These are phyloP conservation scores for Drosophila infuscata DNA, from an alignment of 2,888 invertebrate genomes.

Conservation along the genomic window DNA sequence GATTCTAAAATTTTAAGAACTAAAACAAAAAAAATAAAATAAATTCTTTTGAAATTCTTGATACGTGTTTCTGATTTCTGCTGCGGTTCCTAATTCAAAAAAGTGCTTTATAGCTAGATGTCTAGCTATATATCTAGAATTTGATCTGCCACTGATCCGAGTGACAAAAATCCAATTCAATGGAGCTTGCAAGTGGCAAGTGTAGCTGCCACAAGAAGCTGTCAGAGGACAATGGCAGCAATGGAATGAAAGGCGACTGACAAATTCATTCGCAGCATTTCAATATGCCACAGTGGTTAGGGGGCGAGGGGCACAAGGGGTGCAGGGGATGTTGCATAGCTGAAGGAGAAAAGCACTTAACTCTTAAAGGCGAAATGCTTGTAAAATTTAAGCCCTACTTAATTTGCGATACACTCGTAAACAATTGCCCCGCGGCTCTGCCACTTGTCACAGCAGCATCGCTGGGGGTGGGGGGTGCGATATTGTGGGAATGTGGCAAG, in stretches of 20 bases:
- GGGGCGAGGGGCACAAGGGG: background rate
- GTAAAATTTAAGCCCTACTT: slow-evolving; percentile 80
- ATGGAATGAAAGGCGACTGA: slow-evolving; percentile 40
- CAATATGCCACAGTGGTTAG: background rate
- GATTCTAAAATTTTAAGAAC: background rate
- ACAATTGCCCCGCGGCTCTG: slow-evolving; percentile 72
- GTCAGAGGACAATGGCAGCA: slow-evolving; percentile 47
- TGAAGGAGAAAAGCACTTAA: slow-evolving; percentile 75
- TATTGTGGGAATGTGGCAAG: background rate
- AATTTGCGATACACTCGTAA: slow-evolving; percentile 80
- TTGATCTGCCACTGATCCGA: slow-evolving; percentile 1
- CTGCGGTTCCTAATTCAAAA: background rate
- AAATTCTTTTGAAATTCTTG: background rate
- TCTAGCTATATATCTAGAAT: background rate
- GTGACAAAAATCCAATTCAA: slow-evolving; percentile 23
- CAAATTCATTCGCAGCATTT: slow-evolving; percentile 9
- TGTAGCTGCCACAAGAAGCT: slow-evolving; percentile 6
- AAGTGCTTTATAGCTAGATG: background rate
- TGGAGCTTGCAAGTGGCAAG: slow-evolving; percentile 23
- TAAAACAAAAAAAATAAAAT: background rate
- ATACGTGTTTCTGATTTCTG: background rate
- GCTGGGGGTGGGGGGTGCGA: no score
- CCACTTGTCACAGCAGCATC: slow-evolving; percentile 42
- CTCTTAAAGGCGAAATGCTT: slow-evolving; percentile 80
- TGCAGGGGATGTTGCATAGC: slow-evolving; percentile 1